Evolutionary conservation across 1,140 invertebrate species (phyloP).

Genomic region (Drosophila mojavensis): DNA sequence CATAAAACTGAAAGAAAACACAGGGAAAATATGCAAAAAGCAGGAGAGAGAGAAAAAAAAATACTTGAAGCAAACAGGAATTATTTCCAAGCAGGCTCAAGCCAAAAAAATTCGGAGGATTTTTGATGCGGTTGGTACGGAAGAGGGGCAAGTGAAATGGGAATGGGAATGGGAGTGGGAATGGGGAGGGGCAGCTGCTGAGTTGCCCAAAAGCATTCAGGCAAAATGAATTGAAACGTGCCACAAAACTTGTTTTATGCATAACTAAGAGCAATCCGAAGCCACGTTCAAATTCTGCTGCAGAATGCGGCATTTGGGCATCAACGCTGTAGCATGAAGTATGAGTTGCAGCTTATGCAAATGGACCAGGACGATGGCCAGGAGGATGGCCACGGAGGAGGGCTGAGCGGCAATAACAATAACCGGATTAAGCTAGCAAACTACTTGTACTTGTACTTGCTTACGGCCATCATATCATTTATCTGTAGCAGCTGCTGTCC

Average conservation of each 20-base stretch:
- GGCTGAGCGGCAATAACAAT: slow-evolving; percentile 8
- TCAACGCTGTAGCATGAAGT: background rate
- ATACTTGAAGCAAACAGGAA: slow-evolving; percentile 36
- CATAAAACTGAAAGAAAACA: slow-evolving; percentile 47
- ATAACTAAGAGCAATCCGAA: slow-evolving; percentile 15
- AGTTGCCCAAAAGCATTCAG: slow-evolving; percentile 4
- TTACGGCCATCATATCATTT: slow-evolving; percentile 1
- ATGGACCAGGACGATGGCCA: background rate
- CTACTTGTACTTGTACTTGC: background rate
- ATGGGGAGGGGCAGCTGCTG: background rate
- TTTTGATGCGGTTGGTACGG: background rate
- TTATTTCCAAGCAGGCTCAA: slow-evolving; percentile 39
- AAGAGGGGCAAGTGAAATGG: too few relatives aligned
- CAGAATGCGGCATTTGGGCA: background rate
- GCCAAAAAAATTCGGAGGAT: slow-evolving; percentile 10
- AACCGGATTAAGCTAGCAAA: background rate
- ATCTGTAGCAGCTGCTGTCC: slow-evolving; percentile 1
- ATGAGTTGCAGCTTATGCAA: slow-evolving; percentile 24
- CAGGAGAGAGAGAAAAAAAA: slow-evolving; percentile 39
- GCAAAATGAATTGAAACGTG: slow-evolving; percentile 53
- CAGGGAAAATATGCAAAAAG: slow-evolving; percentile 39
- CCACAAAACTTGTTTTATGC: slow-evolving; percentile 49
- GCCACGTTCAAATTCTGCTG: slow-evolving; percentile 1
- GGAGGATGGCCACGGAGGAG: too few relatives aligned
- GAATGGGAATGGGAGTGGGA: background rate